A percentile compares a stretch with the other conserved stretches of the same genome.
Evolutionary conservation across 2,797 vertebrate genomes (phyloP).

Genomic region (Leptatherina wallacei): DNA sequence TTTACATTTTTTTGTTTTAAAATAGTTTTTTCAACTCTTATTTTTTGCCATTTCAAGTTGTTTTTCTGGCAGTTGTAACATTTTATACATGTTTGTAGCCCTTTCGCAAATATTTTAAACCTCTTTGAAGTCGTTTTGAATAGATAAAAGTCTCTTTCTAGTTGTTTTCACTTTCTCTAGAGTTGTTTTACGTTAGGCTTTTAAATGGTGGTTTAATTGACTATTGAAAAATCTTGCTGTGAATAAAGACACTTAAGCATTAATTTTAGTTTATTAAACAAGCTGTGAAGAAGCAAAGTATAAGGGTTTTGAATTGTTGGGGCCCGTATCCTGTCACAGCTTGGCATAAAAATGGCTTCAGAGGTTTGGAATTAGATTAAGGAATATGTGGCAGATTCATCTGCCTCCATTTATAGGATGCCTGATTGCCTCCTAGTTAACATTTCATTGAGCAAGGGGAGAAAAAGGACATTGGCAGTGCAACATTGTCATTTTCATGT

Average conservation of each 20-base stretch:
- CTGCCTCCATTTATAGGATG: constrained; percentile 60
- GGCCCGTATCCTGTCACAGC: neutral
- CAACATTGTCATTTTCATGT: constrained; percentile 71
- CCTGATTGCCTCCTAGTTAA: constrained; percentile 66
- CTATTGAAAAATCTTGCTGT: no score
- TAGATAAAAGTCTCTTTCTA: no score
- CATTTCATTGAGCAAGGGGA: constrained; percentile 51
- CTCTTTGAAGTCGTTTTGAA: no score
- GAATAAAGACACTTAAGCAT: neutral
- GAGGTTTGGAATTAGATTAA: constrained; percentile 48
- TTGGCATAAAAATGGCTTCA: constrained; percentile 16
- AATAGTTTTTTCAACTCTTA: no score
- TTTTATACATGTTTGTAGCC: no score
- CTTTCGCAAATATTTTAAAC: no score
- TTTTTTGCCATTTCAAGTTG: no score
- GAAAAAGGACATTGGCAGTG: constrained; percentile 62
- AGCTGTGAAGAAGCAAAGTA: neutral
- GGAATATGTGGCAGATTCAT: constrained; percentile 54
- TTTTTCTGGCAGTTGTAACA: no score
- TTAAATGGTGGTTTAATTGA: no score
- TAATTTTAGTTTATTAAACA: neutral
- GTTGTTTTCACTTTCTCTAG: no score
- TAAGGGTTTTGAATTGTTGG: neutral
- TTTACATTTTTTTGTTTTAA: no score
- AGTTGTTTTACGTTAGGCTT: no score